These are phyloP conservation scores for Drosophila sechellia DNA, from an alignment of 1,140 invertebrate genomes.

Conservation along the genomic window DNA sequence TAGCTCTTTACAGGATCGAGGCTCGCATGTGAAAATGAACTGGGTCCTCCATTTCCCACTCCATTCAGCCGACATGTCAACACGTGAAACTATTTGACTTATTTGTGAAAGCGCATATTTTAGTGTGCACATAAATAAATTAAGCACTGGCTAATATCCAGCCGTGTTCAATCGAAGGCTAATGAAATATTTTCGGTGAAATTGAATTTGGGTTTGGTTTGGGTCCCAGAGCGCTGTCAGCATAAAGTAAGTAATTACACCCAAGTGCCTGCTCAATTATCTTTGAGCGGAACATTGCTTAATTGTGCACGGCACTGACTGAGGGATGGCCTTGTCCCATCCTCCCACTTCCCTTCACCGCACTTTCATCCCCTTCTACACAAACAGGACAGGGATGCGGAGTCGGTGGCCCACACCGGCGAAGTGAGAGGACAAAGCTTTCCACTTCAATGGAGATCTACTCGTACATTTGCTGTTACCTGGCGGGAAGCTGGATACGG, in stretches of 20 bases:
- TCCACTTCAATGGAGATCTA: slow-evolving; percentile 58
- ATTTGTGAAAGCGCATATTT: slow-evolving; percentile 49
- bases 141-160: slow-evolving; percentile 47
- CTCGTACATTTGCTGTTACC: slow-evolving; percentile 16
- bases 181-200: slow-evolving; percentile 65
- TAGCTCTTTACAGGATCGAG: neutral
- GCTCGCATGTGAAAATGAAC: slow-evolving; percentile 63
- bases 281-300: slow-evolving; percentile 71
- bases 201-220: slow-evolving; percentile 62
- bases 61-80: slow-evolving; percentile 55
- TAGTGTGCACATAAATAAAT: slow-evolving; percentile 36
- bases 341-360: neutral
- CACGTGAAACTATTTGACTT: slow-evolving; percentile 64
- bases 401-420: slow-evolving; percentile 7
- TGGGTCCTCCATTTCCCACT: slow-evolving; percentile 9
- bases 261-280: slow-evolving; percentile 84
- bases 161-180: slow-evolving; percentile 25
- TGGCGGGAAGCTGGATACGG: neutral
- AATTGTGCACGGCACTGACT: slow-evolving; percentile 63
- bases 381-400: neutral
- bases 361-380: too few species aligned
- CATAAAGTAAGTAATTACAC: slow-evolving; percentile 83
- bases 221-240: slow-evolving; percentile 45
- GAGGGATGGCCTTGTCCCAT: slow-evolving; percentile 15
- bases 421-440: slow-evolving; percentile 56